Evolutionary conservation across 1,140 invertebrate genomes (phyloP), one percentile per base, ranked within the genome.

Genomic region (Heliconius congener): DNA sequence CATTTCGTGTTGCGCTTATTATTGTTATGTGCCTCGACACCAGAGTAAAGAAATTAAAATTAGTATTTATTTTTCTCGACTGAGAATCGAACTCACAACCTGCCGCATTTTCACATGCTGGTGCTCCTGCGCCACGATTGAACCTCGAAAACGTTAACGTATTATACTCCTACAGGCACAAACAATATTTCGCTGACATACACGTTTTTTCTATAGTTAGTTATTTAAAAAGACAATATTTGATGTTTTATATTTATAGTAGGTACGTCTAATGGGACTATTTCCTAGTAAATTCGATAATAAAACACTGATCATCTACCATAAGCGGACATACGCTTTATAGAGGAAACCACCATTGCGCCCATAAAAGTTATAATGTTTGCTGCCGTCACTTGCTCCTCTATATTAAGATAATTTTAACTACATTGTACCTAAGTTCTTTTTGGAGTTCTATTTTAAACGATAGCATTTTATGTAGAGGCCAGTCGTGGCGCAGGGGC

Each of bases 341-440:
- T 76, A 42, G 74, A 76, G 74, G 74, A 76, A 76, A 76, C 66
- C 42, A 76, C 34, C n/a, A 42, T 60, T 76, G 70, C 60, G n/a
- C n/a, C 19, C 55, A 52, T 76, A 76, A 66, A 66, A n/a, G 3
- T 39, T 42, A 66, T 52, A 60, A 39, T 66, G 55, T 23, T 46
- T 23, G 57, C n/a, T 2, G 27, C 74, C 50, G 34, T 30, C 55
- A 39, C 13, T 76, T 55, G 57, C 74, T 18, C 13, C 0, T 66
- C 55, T 76, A 4, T 46, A 46, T 42, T 46, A 76, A 8, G 57
- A 52, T 46, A 66, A 16, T 27, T n/a, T 46, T 66, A 23, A 52
- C 74, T 60, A 75, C 74, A 34, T 39, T 76, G 74, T 76, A 39
- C 42, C 13, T 37, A 37, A 18, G 34, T 30, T 34, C 34, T n/a